Percentiles rank a stretch among this genome's conserved stretches.
Conservation (phyloP, 2,797 vertebrate genomes). For the Rhabdophis nuchalis region DNA sequence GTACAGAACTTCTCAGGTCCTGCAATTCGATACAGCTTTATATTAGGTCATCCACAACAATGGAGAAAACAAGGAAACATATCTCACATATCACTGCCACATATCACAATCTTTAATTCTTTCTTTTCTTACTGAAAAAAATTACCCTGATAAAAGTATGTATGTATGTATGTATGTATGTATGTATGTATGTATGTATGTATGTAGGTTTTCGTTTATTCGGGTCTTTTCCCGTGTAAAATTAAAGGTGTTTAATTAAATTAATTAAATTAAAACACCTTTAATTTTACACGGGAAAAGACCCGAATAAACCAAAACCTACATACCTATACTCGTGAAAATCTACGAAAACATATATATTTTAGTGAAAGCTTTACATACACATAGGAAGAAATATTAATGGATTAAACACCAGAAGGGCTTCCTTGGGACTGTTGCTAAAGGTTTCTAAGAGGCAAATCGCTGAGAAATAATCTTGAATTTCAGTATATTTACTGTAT, state of each 20-base stretch:
- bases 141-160: background rate
- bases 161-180: no score
- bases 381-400: background rate
- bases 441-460: background rate
- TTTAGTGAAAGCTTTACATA: background rate
- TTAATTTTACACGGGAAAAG: no score
- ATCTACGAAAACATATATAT: no score
- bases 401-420: background rate
- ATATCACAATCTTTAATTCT: background rate
- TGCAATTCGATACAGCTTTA: background rate
- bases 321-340: no score
- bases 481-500: background rate
- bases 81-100: background rate
- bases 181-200: no score
- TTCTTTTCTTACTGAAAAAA: background rate
- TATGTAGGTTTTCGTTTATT: no score
- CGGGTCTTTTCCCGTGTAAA: no score
- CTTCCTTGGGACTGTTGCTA: background rate
- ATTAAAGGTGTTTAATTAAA: no score
- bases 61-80: background rate
- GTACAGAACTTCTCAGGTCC: background rate
- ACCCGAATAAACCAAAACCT: no score
- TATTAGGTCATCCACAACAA: background rate
- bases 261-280: no score
- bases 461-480: background rate